Base-by-base conservation (phyloP, 2,888 invertebrate genomes). In the Megalurothrips usitatus region DNA sequence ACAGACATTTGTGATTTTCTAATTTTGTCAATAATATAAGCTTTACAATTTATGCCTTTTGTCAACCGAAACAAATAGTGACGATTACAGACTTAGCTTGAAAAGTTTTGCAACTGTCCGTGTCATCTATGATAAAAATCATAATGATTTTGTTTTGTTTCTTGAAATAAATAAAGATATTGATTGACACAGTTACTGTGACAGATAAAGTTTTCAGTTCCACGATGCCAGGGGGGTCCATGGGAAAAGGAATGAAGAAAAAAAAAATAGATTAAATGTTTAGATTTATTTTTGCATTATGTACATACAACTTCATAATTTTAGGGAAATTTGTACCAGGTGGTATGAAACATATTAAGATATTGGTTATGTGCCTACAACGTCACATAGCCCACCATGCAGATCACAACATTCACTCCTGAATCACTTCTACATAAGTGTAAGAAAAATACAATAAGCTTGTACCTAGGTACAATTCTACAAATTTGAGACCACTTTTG, bases 401-500 rank as follows among this genome's bases (percentile, higher is more conserved):
- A 75, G 68, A 75, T 75, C 68, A 75, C 68, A 75, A 58, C 58
- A 58, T 58, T 19, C 58, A 58, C 34, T 43, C 34, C 34, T 43
- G 34, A 43, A 43, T 43, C 34, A 43, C 34, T 43, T 43, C 34
- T 43, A 43, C 34, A 43, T 6, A 43, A 43, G 34, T 43, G 2
- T 43, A 43, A 43, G 34, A 43, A 43, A 43, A 43, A 43, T 43
- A 43, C 34, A 43, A 43, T 43, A 43, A 43, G 34, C 34, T 43
- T 43, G 34, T 43, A 43, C 34, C 34, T 43, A 43, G 34, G 6
- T 43, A 43, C 34, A 43, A 43, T 43, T 43, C 34, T 6, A 43
- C 34, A 43, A 43, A 43, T 43, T 43, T 43, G 6, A 43, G 34
- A 43, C 34, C 6, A 43, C 34, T 43, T 43, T 43, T 43, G 34